These are phyloP conservation scores for Apocheima hispidaria DNA, from an alignment of 2,888 invertebrate genomes.

Conservation along the genomic window DNA sequence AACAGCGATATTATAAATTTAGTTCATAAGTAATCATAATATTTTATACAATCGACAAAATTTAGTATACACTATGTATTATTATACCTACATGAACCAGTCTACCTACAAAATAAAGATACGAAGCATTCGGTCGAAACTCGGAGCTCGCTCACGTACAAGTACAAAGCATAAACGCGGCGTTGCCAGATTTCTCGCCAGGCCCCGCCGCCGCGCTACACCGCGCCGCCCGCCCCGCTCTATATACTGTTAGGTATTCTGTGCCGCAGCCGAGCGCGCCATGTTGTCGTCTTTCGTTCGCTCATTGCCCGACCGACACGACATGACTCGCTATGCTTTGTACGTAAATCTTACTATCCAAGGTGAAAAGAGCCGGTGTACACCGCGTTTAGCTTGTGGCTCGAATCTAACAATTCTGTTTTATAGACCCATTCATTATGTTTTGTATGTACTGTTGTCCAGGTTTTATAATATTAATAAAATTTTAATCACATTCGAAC, in stretches of 20 bases:
- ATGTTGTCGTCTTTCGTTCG: slow-evolving; percentile 46
- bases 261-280: slow-evolving; percentile 35
- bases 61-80: slow-evolving; percentile 4
- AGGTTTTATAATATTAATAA: too few species aligned
- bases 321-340: slow-evolving; percentile 40
- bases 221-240: slow-evolving; percentile 33
- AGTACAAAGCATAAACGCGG: slow-evolving; percentile 57
- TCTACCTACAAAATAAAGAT: slow-evolving; percentile 29
- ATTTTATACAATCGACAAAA: slow-evolving; percentile 20
- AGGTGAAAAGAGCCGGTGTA: slow-evolving; percentile 35
- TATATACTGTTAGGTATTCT: slow-evolving; percentile 6
- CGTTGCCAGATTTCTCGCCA: slow-evolving; percentile 65
- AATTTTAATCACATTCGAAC: too few species aligned
- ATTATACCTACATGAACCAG: slow-evolving; percentile 14
- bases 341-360: slow-evolving; percentile 24
- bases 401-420: background rate
- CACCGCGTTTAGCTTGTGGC: slow-evolving; percentile 6
- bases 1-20: slow-evolving; percentile 17
- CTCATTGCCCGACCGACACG: slow-evolving; percentile 42
- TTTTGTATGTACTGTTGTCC: too few species aligned
- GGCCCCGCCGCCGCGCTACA: slow-evolving; percentile 44
- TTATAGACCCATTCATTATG: background rate
- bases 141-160: slow-evolving; percentile 46
- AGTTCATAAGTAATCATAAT: background rate
- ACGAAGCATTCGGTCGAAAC: slow-evolving; percentile 48